phyloP scores from a whole-genome alignment of 2,888 invertebrate species.

The Plutella xylostella region DNA sequence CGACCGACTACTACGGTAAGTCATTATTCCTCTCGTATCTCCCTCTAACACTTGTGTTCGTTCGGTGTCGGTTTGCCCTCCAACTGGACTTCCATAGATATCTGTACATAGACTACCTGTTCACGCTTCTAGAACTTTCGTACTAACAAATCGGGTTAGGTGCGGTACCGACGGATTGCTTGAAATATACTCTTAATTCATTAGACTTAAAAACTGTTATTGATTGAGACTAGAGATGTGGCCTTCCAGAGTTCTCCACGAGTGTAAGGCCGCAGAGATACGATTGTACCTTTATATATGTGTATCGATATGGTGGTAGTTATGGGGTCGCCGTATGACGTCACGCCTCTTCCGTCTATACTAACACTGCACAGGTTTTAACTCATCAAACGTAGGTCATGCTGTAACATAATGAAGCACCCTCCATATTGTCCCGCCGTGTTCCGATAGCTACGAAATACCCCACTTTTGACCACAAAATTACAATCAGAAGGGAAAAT shows the following conservation, averaged over 20 bases:
- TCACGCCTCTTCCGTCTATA: constrained; percentile 59
- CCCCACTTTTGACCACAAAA: no score
- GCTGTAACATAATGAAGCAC: not conserved
- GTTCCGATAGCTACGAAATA: no score
- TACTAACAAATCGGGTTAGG: constrained; percentile 50
- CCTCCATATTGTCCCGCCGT: not conserved
- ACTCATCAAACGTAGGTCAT: constrained; percentile 21
- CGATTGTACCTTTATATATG: constrained; percentile 32
- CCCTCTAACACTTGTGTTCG: constrained; percentile 36
- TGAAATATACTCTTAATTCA: not conserved
- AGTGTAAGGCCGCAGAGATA: constrained; percentile 39
- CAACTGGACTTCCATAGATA: constrained; percentile 37
- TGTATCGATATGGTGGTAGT: constrained; percentile 61
- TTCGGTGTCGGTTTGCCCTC: constrained; percentile 50
- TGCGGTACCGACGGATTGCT: constrained; percentile 20
- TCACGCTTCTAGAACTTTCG: constrained; percentile 64
- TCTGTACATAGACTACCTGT: constrained; percentile 53
- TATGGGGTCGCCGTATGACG: constrained; percentile 58
- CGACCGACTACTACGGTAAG: constrained; percentile 99
- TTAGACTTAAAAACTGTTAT: not conserved
- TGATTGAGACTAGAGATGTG: not conserved
- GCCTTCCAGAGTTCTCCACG: constrained; percentile 72
- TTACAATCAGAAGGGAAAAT: no score
- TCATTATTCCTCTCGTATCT: constrained; percentile 78
- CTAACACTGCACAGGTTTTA: constrained; percentile 65